Evolutionary conservation across 2,113 vertebrate species (phyloP).

Genomic region (Notechis scutatus): DNA sequence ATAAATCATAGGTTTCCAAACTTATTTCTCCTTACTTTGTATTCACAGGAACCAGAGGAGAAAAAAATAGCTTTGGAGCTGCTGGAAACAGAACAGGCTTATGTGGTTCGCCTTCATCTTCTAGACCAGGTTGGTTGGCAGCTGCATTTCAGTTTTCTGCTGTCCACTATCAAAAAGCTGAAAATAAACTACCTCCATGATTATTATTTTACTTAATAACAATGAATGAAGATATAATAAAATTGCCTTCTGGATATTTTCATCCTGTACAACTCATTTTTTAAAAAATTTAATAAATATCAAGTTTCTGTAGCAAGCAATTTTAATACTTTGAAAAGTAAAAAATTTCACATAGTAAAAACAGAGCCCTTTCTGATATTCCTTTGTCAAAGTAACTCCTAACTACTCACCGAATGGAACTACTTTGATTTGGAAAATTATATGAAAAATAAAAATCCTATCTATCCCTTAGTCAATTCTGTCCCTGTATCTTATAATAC

Average conservation of each 20-base stretch:
- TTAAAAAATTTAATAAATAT: background rate
- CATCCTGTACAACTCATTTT: background rate
- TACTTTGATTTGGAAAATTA: background rate
- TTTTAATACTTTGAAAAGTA: background rate
- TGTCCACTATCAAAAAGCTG: background rate
- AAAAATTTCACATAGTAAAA: background rate
- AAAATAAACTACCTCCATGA: background rate
- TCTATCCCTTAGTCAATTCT: background rate
- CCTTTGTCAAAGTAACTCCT: background rate
- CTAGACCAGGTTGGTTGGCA: conserved; percentile 76
- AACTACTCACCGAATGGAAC: background rate
- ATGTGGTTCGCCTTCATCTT: conserved; percentile 81
- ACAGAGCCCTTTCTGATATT: background rate
- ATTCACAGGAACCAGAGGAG: conserved; percentile 65
- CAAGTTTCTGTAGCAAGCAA: background rate
- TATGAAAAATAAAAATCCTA: background rate
- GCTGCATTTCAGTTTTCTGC: background rate
- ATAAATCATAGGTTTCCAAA: background rate
- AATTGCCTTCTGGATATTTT: background rate
- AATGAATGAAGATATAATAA: background rate
- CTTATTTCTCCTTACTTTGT: background rate
- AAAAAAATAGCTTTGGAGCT: conserved; percentile 80
- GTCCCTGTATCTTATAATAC: background rate
- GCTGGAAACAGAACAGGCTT: conserved; percentile 84
- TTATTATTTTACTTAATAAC: background rate